These are phyloP conservation scores for Xiphophorus couchianus DNA, from an alignment of 2,113 vertebrate genomes.

Conservation along the genomic window DNA sequence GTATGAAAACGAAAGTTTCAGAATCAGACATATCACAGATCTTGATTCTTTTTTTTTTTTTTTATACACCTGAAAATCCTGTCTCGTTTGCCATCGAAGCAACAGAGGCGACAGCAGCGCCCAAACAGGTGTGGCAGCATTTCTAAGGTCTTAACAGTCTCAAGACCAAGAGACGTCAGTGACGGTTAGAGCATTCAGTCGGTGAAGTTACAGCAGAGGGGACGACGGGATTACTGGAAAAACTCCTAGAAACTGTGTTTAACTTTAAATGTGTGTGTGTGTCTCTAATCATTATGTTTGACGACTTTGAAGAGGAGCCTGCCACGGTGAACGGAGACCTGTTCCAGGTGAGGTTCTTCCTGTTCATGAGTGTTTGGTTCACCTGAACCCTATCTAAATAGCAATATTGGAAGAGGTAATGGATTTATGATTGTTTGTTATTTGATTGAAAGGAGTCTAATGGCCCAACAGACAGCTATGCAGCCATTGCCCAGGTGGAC, in stretches of 20 bases:
- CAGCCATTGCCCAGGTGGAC: constrained; percentile 92
- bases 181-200: neutral
- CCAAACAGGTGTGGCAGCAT: constrained; percentile 73
- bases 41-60: no score
- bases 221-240: neutral
- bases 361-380: neutral
- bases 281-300: constrained; percentile 65
- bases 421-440: neutral
- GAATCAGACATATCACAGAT: neutral
- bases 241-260: neutral
- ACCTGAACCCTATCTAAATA: neutral
- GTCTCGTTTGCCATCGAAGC: constrained; percentile 10
- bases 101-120: neutral
- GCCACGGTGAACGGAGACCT: constrained; percentile 89
- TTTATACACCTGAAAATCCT: constrained; percentile 19
- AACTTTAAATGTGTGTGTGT: constrained; percentile 14
- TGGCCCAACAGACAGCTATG: constrained; percentile 87
- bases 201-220: neutral
- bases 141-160: constrained; percentile 22
- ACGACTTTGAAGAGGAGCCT: constrained; percentile 83
- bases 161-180: neutral
- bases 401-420: neutral
- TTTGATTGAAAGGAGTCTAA: constrained; percentile 86
- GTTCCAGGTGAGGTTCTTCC: constrained; percentile 84
- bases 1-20: neutral